Base-by-base conservation (phyloP, 2,113 vertebrate genomes). In the Istiophorus platypterus region DNA sequence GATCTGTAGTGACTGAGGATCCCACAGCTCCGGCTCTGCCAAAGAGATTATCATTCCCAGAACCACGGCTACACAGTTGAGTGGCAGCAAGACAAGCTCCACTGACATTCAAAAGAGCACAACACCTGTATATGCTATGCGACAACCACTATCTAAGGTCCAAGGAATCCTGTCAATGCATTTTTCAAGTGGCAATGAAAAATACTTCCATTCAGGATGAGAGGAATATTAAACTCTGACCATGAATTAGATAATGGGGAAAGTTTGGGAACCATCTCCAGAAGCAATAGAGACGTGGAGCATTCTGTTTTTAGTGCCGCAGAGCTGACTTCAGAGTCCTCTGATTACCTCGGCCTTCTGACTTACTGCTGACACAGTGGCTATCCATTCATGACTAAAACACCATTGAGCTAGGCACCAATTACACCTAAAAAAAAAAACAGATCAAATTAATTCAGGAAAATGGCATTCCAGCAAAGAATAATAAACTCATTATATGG, bases 401-500 rank as follows among this genome's bases (percentile, higher is more conserved):
- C 85, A 68, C 82, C 84, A 85, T 91, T 93, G 82, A 90, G 77
- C 76, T 67, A 68, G 86, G 92, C 85, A 87, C 83, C 61, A 87
- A 90, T 90, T 89, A 90, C 84, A 85, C 66, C 63, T 65, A 70
- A 88, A 86, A 87, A 88, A 86, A 87, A 77, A 83, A 20, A 31
- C 63, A 37, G 86, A 89, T 82, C 78, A 76, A 90, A 92, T 92
- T 86, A 81, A 93, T 93, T 89, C 77, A 64, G 83, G 76, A 92
- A 93, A 93, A 93, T 76, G 72, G 88, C 85, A 91, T 93, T 88
- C 87, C 88, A 82, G 89, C 80, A 73, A 94, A 94, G 91, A 94
- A 95, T 92, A 95, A 94, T 92, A 95, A 95, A 94, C 90, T 93
- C 84, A 94, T 94, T 95, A 95, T 89, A 85, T 81, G 85, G 88